Evolutionary conservation across 1,140 invertebrate species (phyloP).

Genomic region (Gonatopus flavifemur): DNA sequence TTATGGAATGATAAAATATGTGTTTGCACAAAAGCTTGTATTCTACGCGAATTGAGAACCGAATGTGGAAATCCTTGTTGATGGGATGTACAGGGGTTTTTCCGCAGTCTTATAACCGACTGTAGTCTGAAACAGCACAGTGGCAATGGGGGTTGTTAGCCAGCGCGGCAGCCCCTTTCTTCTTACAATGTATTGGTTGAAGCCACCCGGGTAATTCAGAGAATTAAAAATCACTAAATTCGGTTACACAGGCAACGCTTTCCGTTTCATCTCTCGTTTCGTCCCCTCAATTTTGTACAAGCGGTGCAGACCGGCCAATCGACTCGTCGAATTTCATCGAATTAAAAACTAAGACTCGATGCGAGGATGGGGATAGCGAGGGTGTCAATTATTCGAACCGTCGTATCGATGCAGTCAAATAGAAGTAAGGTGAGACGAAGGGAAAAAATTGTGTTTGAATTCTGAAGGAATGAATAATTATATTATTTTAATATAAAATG

Average conservation of each 20-base stretch:
- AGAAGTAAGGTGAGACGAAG: too few relatives aligned
- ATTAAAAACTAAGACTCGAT: slow-evolving; percentile 33
- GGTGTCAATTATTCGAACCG: too few relatives aligned
- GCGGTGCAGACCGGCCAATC: slow-evolving; percentile 18
- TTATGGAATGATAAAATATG: too few relatives aligned
- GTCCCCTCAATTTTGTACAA: too few relatives aligned
- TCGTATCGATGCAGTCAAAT: too few relatives aligned
- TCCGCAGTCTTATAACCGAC: slow-evolving; percentile 52
- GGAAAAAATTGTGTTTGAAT: too few relatives aligned
- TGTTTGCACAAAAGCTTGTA: too few relatives aligned
- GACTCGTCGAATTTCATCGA: slow-evolving; percentile 20
- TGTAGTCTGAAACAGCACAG: slow-evolving; percentile 48
- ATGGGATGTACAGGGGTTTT: slow-evolving; percentile 49
- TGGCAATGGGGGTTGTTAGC: too few relatives aligned
- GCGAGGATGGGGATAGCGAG: too few relatives aligned
- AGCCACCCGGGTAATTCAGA: slow-evolving; percentile 28
- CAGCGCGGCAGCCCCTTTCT: slow-evolving; percentile 26
- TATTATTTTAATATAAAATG: too few relatives aligned
- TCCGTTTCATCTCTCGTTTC: slow-evolving; percentile 27
- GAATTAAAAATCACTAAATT: slow-evolving; percentile 56
- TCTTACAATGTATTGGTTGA: slow-evolving; percentile 40
- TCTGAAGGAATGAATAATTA: too few relatives aligned
- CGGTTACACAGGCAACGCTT: slow-evolving; percentile 39
- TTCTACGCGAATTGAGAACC: slow-evolving; percentile 44
- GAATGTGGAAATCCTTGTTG: slow-evolving; percentile 42